Evolutionary conservation across 2,797 vertebrate genomes (phyloP).

Genomic region (Melanotaenia parkinsoni): DNA sequence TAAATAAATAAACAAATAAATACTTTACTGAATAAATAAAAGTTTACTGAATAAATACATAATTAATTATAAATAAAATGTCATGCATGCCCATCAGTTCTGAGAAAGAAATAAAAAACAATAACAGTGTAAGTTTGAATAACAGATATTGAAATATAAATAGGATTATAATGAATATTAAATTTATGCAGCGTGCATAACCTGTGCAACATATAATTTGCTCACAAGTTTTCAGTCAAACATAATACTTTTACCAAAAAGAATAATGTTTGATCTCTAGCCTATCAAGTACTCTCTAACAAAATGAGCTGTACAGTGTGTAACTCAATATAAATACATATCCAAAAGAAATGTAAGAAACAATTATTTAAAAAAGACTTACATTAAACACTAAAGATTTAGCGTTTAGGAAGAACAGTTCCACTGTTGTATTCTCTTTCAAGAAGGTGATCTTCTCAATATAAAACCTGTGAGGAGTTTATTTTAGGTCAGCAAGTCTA

Average conservation of each 20-base stretch:
- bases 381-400: slow-evolving; percentile 94
- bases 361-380: slow-evolving; percentile 71
- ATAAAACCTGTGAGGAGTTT: slow-evolving; percentile 89
- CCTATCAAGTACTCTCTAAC: not conserved
- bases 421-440: slow-evolving; percentile 94
- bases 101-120: not conserved
- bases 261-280: not conserved
- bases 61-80: not conserved
- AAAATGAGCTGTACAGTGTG: not conserved
- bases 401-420: slow-evolving; percentile 97
- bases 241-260: not conserved
- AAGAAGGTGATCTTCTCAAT: slow-evolving; percentile 95
- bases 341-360: not conserved
- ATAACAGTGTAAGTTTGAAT: not conserved
- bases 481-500: slow-evolving; percentile 19
- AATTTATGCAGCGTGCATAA: not conserved
- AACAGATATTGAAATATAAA: not conserved
- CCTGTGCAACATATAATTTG: not conserved
- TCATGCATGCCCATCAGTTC: not conserved
- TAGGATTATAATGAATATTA: not conserved
- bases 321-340: not conserved
- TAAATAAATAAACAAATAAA: not conserved
- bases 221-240: not conserved
- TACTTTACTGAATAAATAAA: too few species aligned
- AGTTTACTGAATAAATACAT: not conserved